These are phyloP conservation scores for Agrypnia vestita DNA, from an alignment of 1,140 invertebrate species.

Conservation along the genomic window DNA sequence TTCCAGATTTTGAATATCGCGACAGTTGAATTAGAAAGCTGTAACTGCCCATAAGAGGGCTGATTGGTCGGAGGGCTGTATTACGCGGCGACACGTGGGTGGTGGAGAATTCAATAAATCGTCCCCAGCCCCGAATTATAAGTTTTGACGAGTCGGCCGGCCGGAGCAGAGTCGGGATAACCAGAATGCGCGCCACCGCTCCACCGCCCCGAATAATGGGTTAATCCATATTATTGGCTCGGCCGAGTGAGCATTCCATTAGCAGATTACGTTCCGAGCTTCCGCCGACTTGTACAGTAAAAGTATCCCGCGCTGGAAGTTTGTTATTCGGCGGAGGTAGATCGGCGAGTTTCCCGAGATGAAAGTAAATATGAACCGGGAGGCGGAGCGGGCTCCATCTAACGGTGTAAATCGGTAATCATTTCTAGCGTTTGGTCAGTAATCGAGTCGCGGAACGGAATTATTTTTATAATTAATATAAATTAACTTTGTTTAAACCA, in stretches of 20 bases:
- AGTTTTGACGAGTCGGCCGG: neutral
- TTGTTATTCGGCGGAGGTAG: too few species aligned
- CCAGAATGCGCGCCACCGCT: constrained; percentile 25
- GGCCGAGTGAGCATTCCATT: constrained; percentile 61
- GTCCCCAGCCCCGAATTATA: constrained; percentile 21
- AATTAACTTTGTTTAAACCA: too few species aligned
- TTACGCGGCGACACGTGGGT: too few species aligned
- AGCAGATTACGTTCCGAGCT: constrained; percentile 58
- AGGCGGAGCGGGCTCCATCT: neutral
- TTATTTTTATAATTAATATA: too few species aligned
- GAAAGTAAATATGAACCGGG: constrained; percentile 2
- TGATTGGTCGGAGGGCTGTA: too few species aligned
- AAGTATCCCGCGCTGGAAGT: constrained; percentile 13
- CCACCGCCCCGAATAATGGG: constrained; percentile 60
- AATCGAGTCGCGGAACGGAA: neutral
- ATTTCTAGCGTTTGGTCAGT: neutral
- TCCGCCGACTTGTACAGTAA: constrained; percentile 32
- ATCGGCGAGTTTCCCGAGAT: neutral
- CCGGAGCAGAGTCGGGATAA: neutral
- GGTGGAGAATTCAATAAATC: neutral
- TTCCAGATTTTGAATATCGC: too few species aligned
- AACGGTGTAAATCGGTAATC: neutral
- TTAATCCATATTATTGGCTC: constrained; percentile 61
- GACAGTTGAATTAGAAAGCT: too few species aligned
- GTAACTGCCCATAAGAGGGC: too few species aligned